phyloP scores from a whole-genome alignment of 2,888 invertebrate genomes.

The Pseudoips prasinana region DNA sequence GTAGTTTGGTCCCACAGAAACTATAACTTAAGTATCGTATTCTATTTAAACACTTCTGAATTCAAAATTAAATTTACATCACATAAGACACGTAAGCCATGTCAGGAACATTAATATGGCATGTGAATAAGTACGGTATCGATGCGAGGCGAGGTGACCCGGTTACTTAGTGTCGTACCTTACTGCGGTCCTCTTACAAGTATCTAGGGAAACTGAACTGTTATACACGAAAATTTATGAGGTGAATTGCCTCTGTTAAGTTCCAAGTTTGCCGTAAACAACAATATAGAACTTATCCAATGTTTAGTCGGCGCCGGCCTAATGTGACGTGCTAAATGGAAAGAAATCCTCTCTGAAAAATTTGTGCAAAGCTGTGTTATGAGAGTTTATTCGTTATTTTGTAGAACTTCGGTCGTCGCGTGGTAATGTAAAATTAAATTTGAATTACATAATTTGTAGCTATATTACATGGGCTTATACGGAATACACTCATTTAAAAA shows the following conservation, averaged over 20 bases:
- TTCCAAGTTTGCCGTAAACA: constrained; percentile 76
- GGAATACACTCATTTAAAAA: too few relatives aligned
- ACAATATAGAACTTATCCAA: constrained; percentile 75
- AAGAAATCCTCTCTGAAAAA: constrained; percentile 61
- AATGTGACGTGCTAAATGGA: constrained; percentile 63
- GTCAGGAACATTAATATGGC: constrained; percentile 19
- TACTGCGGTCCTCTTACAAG: constrained; percentile 72
- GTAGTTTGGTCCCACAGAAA: too few relatives aligned
- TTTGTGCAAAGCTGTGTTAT: constrained; percentile 54
- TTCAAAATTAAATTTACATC: too few relatives aligned
- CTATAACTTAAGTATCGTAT: too few relatives aligned
- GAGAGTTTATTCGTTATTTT: constrained; percentile 54
- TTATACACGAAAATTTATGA: constrained; percentile 78
- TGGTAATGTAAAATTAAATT: constrained; percentile 14
- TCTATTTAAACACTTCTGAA: too few relatives aligned
- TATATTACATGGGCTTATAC: too few relatives aligned
- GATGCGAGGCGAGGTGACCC: constrained; percentile 39
- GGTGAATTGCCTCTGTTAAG: constrained; percentile 69
- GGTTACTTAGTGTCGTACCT: constrained; percentile 57
- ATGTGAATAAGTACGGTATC: constrained; percentile 38
- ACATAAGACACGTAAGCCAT: constrained; percentile 4
- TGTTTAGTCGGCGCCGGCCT: constrained; percentile 55
- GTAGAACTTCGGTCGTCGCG: constrained; percentile 36
- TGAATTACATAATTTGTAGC: too few relatives aligned
- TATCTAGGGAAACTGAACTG: constrained; percentile 76